These are phyloP conservation scores for Sternotherus odoratus DNA, from an alignment of 2,797 vertebrate species.

Conservation along the genomic window DNA sequence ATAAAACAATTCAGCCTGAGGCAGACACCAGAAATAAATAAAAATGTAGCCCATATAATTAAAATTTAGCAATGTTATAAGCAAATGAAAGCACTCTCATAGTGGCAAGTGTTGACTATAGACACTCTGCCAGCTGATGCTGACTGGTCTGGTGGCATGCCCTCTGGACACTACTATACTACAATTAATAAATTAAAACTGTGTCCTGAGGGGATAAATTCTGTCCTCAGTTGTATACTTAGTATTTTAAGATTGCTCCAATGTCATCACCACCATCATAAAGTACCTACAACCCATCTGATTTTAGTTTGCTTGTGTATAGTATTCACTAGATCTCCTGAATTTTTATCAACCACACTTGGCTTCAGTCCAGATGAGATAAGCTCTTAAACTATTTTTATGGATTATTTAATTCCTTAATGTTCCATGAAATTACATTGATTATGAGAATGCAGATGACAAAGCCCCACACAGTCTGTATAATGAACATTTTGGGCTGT, in stretches of 20 bases:
- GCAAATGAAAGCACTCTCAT: not conserved
- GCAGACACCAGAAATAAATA: not conserved
- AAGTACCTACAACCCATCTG: not conserved
- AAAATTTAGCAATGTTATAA: not conserved
- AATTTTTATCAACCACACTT: not conserved
- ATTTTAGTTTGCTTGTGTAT: not conserved
- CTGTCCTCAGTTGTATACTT: not conserved
- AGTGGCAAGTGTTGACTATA: not conserved
- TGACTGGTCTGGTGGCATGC: too few relatives aligned
- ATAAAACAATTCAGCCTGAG: too few relatives aligned
- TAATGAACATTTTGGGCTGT: not conserved
- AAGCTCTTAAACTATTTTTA: not conserved
- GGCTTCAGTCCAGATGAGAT: not conserved
- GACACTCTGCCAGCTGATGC: too few relatives aligned
- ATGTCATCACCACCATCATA: not conserved
- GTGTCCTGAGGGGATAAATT: not conserved
- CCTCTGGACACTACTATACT: too few relatives aligned
- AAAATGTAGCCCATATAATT: not conserved
- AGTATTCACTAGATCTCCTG: not conserved
- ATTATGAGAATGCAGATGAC: not conserved
- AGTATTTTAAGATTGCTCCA: not conserved
- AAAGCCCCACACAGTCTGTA: not conserved
- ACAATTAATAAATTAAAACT: not conserved
- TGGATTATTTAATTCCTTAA: not conserved
- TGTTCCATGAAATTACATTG: not conserved